These are phyloP conservation scores for Petrolisthes cinctipes DNA, from an alignment of 2,888 invertebrate genomes.

Conservation along the genomic window DNA sequence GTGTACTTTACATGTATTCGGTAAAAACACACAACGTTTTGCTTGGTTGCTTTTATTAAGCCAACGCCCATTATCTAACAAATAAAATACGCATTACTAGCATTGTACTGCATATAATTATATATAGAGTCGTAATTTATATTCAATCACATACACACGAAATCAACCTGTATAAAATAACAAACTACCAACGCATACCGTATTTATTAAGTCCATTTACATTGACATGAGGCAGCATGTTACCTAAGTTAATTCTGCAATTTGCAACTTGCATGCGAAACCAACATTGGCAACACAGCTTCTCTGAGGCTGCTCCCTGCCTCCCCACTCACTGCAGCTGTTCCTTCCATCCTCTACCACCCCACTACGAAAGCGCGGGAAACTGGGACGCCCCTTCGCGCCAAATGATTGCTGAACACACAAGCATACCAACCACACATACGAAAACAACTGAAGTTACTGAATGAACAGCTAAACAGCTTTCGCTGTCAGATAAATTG, in stretches of 20 bases:
- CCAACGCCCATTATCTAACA: too few relatives aligned
- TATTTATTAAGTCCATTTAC: too few relatives aligned
- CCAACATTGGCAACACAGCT: slow-evolving; percentile 38
- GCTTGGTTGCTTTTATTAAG: too few relatives aligned
- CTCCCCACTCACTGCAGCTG: slow-evolving; percentile 42
- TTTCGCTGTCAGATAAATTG: background rate
- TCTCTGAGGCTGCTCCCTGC: slow-evolving; percentile 29
- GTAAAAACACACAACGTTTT: too few relatives aligned
- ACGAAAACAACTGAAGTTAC: background rate
- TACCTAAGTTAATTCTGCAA: background rate
- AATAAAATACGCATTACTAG: too few relatives aligned
- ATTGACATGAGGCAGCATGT: too few relatives aligned
- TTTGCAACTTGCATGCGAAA: slow-evolving; percentile 4
- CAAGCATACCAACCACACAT: slow-evolving; percentile 40
- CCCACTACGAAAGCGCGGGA: slow-evolving; percentile 56
- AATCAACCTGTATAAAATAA: too few relatives aligned
- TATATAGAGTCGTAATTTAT: too few relatives aligned
- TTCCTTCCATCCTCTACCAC: slow-evolving; percentile 34
- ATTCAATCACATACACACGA: too few relatives aligned
- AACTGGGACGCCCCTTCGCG: slow-evolving; percentile 57
- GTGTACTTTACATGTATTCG: too few relatives aligned
- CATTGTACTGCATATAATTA: too few relatives aligned
- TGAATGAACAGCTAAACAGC: background rate
- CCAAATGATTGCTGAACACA: slow-evolving; percentile 45
- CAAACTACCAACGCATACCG: too few relatives aligned